phyloP scores from a whole-genome alignment of 2,888 invertebrate species.

The Erebia ligea region DNA sequence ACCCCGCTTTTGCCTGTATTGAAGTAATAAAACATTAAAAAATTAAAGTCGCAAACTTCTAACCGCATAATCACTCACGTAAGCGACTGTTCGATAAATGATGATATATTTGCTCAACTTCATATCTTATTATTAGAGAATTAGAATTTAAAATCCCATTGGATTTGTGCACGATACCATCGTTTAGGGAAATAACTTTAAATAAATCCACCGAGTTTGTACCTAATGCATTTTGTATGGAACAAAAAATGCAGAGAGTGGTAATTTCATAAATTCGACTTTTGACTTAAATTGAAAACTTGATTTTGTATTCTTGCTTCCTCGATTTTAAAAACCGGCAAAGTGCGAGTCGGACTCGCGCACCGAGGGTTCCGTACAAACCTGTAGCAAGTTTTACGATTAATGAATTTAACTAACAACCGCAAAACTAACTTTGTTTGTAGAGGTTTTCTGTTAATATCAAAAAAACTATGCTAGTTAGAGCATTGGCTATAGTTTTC shows the following conservation, averaged over 20 bases:
- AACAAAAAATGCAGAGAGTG: slow-evolving; percentile 51
- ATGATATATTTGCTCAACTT: slow-evolving; percentile 15
- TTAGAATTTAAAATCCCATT: slow-evolving; percentile 49
- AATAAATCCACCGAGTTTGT: slow-evolving; percentile 71
- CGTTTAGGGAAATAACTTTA: slow-evolving; percentile 72
- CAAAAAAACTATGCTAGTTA: no score
- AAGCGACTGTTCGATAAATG: slow-evolving; percentile 27
- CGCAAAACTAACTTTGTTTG: no score
- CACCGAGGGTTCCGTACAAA: no score
- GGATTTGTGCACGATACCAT: slow-evolving; percentile 39
- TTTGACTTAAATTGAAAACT: no score
- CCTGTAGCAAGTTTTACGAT: no score
- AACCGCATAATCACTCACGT: slow-evolving; percentile 25
- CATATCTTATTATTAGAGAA: slow-evolving; percentile 32
- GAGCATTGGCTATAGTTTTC: no score
- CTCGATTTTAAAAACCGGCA: no score
- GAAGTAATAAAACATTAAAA: slow-evolving; percentile 2
- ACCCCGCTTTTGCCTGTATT: no score
- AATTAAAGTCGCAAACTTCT: slow-evolving; percentile 14
- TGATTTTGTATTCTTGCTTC: background rate
- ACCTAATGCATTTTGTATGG: slow-evolving; percentile 63
- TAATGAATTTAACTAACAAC: no score
- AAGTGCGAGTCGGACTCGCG: no score
- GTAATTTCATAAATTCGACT: slow-evolving; percentile 32
- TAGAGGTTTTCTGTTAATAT: no score